Evolutionary conservation across 2,113 vertebrate species (phyloP).

Genomic region (Raja brachyura): DNA sequence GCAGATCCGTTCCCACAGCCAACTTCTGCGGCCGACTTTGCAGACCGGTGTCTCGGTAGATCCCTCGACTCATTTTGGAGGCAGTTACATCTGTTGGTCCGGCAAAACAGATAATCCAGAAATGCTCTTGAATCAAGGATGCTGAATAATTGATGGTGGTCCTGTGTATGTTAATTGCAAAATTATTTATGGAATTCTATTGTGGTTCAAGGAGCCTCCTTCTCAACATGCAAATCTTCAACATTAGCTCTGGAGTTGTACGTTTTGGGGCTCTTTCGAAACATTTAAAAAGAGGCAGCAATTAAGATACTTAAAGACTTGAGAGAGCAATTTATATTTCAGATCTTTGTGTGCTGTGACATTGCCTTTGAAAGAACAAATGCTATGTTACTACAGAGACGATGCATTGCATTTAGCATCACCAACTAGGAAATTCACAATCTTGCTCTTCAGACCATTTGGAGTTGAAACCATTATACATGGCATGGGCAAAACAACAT

Average conservation of each 20-base stretch:
- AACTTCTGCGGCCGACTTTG: too few species aligned
- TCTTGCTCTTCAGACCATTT: neutral
- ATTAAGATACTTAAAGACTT: neutral
- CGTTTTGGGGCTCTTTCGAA: neutral
- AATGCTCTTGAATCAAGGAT: too few species aligned
- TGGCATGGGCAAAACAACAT: neutral
- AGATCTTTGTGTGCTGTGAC: neutral
- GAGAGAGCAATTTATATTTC: neutral
- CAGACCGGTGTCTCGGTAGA: too few species aligned
- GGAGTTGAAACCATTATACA: neutral
- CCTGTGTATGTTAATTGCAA: neutral
- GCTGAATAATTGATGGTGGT: too few species aligned
- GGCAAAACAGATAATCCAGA: too few species aligned
- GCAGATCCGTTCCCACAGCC: too few species aligned
- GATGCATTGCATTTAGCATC: neutral
- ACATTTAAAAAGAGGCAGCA: neutral
- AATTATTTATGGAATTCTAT: neutral
- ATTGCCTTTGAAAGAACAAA: neutral
- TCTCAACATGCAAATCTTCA: too few species aligned
- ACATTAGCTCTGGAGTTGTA: neutral
- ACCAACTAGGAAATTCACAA: neutral
- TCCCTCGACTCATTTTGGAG: too few species aligned
- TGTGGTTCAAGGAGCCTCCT: neutral
- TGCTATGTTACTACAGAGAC: neutral
- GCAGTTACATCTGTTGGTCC: too few species aligned